Evolutionary conservation across 1,140 invertebrate genomes (phyloP), one percentile per base, ranked within the genome.

Genomic region (Philopotamus ludificatus): DNA sequence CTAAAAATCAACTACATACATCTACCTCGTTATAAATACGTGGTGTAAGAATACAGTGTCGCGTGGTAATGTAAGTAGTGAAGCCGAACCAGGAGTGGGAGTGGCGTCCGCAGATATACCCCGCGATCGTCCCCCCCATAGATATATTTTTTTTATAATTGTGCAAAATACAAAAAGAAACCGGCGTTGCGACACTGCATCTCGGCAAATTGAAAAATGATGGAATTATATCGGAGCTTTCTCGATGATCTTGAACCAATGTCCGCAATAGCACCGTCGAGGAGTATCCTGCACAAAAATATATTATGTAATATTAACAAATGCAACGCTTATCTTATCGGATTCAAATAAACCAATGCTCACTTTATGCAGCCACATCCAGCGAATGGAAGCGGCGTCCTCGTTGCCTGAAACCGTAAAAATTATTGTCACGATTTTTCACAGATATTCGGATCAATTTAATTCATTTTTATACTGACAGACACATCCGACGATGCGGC

Each of bases 161-260:
- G 28, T 34, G 28, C 28, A 34, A 12, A 34, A 34, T 7, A 34
- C 12, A 34, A 34, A 34, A 12, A n/a, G n/a, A n/a, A n/a, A n/a
- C n/a, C n/a, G n/a, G n/a, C n/a, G n/a, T n/a, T n/a, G 1, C 41
- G 12, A 21, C 50, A 53, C 12, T 22, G 23, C 50, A 53, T 53
- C 50, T 21, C 20, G 47, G 10, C 23, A 1, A 25, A 25, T 22
- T 53, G n/a, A 12, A 53, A 25, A 22, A 26, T 20, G 59, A 23
- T 66, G 20, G 53, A 26, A 72, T 87, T 88, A 89, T 72, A 87
- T 72, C 71, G 84, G 81, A 60, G 81, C 77, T 75, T 86, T 88
- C 72, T 93, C 87, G 39, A 89, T 85, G 67, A 98, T 81, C 81
- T 96, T 94, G 82, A 95, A 99, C 94, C 94, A 99, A 76, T 96